Evolutionary conservation across 2,113 vertebrate genomes (phyloP).

Genomic region (Hippocampus guttulatus): DNA sequence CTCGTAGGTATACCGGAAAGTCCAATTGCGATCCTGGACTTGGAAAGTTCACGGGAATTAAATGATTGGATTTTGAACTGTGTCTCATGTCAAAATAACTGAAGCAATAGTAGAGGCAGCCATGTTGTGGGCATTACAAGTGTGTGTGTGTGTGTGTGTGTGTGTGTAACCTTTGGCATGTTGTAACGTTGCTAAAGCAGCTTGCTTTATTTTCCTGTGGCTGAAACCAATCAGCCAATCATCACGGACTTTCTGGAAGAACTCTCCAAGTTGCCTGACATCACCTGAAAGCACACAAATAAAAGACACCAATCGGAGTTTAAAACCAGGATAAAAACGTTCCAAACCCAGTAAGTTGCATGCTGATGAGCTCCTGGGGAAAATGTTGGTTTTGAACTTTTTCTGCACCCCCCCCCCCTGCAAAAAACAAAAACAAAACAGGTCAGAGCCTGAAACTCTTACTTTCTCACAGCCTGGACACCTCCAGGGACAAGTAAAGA

Average conservation of each 20-base stretch:
- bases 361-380: slow-evolving; percentile 26
- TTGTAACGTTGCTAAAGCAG: slow-evolving; percentile 37
- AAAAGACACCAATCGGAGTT: slow-evolving; percentile 11
- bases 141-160: no score
- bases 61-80: neutral
- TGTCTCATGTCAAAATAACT: no score
- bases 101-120: no score
- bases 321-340: neutral
- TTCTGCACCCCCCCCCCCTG: slow-evolving; percentile 61
- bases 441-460: slow-evolving; percentile 56
- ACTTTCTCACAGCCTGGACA: slow-evolving; percentile 34
- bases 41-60: neutral
- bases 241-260: slow-evolving; percentile 22
- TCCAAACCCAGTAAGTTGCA: neutral
- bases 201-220: neutral
- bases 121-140: no score
- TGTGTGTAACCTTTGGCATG: slow-evolving; percentile 36
- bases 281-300: slow-evolving; percentile 54
- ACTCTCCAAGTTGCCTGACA: slow-evolving; percentile 28
- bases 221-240: slow-evolving; percentile 24
- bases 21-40: neutral
- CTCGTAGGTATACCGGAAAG: neutral
- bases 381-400: slow-evolving; percentile 61
- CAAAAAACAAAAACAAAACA: slow-evolving; percentile 49
- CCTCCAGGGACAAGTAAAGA: slow-evolving; percentile 20